Conservation (phyloP, 64 coral and sea anemone species). For the Cladopsammia gracilis region DNA sequence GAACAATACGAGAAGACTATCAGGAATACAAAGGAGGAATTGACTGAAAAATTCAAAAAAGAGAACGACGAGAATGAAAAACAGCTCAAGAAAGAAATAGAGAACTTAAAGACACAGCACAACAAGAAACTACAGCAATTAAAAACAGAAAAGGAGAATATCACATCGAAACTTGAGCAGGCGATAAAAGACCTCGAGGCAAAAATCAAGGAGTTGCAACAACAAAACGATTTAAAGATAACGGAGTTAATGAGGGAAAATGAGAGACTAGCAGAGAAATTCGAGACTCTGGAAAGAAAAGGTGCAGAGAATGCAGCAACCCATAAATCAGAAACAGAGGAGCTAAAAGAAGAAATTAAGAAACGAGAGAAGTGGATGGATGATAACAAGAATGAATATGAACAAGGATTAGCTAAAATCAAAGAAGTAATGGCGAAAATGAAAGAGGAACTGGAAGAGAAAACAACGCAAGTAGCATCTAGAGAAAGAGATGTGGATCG, state of each 20-base stretch:
- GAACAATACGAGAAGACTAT: slow-evolving; percentile 56
- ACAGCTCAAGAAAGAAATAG: slow-evolving; percentile 24
- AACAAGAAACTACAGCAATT: slow-evolving; percentile 27
- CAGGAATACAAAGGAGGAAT: slow-evolving; percentile 6
- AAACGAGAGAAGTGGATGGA: slow-evolving; percentile 37
- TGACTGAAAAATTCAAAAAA: slow-evolving; percentile 31
- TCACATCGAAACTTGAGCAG: slow-evolving; percentile 22
- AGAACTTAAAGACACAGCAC: slow-evolving; percentile 7
- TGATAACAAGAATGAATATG: slow-evolving; percentile 23
- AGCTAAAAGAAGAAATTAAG: slow-evolving; percentile 35
- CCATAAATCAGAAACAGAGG: slow-evolving; percentile 9
- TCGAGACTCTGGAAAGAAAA: slow-evolving; percentile 17
- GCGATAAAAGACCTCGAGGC: neutral
- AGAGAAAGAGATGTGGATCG: neutral
- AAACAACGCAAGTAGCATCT: neutral
- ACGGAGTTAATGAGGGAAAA: slow-evolving; percentile 24
- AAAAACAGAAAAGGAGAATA: slow-evolving; percentile 34
- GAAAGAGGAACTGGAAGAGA: slow-evolving; percentile 22
- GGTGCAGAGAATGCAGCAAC: neutral
- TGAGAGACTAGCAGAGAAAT: slow-evolving; percentile 18
- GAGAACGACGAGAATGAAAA: slow-evolving; percentile 49
- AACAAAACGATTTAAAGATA: slow-evolving; percentile 5
- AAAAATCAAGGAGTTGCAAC: slow-evolving; percentile 31
- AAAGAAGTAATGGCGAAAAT: slow-evolving; percentile 13
- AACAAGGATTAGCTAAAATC: neutral